Percentiles rank a stretch among this genome's conserved stretches.
Conservation (phyloP, 2,113 vertebrate genomes). For the Apteryx owenii region DNA sequence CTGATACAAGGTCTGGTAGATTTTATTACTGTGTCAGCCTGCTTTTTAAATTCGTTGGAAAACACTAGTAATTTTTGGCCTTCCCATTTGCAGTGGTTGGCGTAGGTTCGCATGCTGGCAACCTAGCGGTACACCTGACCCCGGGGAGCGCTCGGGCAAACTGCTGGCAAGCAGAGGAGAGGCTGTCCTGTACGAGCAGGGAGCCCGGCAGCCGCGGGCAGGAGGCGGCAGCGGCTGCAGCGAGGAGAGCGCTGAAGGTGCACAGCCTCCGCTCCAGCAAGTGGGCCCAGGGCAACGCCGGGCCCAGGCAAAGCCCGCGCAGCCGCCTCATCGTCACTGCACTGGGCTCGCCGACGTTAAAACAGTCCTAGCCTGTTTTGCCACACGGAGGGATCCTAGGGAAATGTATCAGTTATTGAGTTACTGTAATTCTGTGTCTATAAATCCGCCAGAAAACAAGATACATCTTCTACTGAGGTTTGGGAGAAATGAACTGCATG, state of each 20-base stretch:
- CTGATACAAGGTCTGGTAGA: not conserved
- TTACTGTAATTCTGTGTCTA: not conserved
- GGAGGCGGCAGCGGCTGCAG: rapidly evolving
- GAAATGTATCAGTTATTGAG: not conserved
- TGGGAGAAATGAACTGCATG: not conserved
- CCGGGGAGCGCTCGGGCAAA: not conserved
- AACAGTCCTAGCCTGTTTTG: rapidly evolving
- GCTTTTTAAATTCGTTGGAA: not conserved
- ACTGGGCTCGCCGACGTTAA: not conserved
- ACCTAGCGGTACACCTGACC: rapidly evolving
- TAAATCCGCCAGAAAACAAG: not conserved
- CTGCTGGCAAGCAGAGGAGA: not conserved
- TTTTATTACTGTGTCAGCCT: not conserved
- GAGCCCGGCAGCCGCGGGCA: not conserved
- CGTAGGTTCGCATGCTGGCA: not conserved
- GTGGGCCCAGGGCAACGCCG: not conserved
- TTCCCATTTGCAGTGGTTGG: rapidly evolving
- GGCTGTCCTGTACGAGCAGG: rapidly evolving
- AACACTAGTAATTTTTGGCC: not conserved
- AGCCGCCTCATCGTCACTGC: rapidly evolving
- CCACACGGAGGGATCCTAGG: no score
- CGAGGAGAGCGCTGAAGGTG: rapidly evolving
- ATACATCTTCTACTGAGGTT: not conserved
- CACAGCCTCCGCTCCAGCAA: not conserved
- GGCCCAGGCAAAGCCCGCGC: not conserved